Percentiles rank a stretch among this genome's conserved stretches.
These are phyloP conservation scores for Amazonetta brasiliensis DNA, from an alignment of 2,797 vertebrate species.

Conservation along the genomic window DNA sequence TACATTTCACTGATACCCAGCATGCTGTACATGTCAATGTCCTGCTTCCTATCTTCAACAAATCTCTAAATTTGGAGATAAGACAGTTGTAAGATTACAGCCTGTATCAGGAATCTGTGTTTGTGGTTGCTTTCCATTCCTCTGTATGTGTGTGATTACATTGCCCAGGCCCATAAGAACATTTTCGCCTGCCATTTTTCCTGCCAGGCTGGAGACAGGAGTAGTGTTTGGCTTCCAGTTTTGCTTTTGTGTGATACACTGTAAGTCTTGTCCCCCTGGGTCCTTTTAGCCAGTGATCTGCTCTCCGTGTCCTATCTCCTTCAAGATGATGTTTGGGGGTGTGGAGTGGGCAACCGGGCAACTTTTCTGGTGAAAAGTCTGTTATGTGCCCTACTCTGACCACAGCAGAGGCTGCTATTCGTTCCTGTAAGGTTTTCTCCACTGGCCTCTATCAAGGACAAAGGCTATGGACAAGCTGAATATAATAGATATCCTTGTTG, in stretches of 20 bases:
- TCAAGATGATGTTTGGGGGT: rapidly evolving
- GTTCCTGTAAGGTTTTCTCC: not conserved
- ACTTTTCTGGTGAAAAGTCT: not conserved
- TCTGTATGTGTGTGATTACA: rapidly evolving
- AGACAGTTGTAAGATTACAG: rapidly evolving
- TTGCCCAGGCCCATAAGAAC: rapidly evolving
- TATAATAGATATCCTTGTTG: not conserved
- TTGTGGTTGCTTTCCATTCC: not conserved
- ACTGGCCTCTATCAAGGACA: not conserved
- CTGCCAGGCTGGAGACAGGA: rapidly evolving
- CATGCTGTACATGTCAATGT: not conserved
- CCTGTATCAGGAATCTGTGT: rapidly evolving
- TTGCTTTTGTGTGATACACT: not conserved
- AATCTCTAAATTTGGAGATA: not conserved
- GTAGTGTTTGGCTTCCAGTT: not conserved
- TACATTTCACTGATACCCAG: not conserved
- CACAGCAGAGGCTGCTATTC: not conserved
- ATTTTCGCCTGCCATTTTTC: rapidly evolving
- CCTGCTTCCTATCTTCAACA: not conserved
- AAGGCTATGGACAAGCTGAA: not conserved
- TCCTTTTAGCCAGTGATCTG: not conserved
- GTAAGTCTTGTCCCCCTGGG: rapidly evolving
- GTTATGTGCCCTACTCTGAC: rapidly evolving
- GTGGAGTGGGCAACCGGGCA: too few relatives aligned
- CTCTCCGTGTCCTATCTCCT: not conserved